Evolutionary conservation across 1,140 invertebrate species (phyloP).

Genomic region (Leptoteleia sp.): DNA sequence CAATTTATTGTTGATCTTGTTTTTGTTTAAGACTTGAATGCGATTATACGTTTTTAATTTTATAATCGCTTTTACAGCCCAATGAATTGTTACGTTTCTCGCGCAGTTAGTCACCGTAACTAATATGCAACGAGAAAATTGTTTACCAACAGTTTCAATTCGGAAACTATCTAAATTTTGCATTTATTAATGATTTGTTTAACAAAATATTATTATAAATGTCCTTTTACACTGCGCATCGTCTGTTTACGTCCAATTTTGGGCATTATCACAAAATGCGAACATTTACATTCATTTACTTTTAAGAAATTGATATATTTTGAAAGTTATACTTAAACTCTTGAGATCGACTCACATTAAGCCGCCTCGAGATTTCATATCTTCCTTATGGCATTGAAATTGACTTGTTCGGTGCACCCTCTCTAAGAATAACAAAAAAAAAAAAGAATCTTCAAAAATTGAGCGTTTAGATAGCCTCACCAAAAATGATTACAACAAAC

Average conservation of each 20-base stretch:
- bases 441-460: constrained; percentile 41
- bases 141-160: constrained; percentile 9
- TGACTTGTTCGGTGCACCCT: constrained; percentile 34
- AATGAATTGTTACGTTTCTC: constrained; percentile 19
- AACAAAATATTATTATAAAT: constrained; percentile 13
- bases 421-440: neutral
- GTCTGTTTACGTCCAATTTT: constrained; percentile 8
- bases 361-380: constrained; percentile 41
- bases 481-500: constrained; percentile 16
- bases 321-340: constrained; percentile 7
- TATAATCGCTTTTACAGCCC: constrained; percentile 4
- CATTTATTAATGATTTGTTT: constrained; percentile 15
- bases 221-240: constrained; percentile 21
- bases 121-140: constrained; percentile 15
- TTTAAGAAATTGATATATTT: constrained; percentile 38
- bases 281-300: constrained; percentile 42
- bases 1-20: constrained; percentile 31
- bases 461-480: constrained; percentile 4
- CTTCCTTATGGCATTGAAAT: constrained; percentile 44
- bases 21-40: constrained; percentile 24
- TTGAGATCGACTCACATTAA: constrained; percentile 71
- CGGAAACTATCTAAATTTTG: constrained; percentile 9
- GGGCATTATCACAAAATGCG: constrained; percentile 46
- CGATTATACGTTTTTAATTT: constrained; percentile 5
- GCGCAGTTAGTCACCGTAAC: constrained; percentile 1